These are phyloP conservation scores for Dicrostonyx torquatus DNA, from an alignment of 2,797 vertebrate species.

Conservation along the genomic window DNA sequence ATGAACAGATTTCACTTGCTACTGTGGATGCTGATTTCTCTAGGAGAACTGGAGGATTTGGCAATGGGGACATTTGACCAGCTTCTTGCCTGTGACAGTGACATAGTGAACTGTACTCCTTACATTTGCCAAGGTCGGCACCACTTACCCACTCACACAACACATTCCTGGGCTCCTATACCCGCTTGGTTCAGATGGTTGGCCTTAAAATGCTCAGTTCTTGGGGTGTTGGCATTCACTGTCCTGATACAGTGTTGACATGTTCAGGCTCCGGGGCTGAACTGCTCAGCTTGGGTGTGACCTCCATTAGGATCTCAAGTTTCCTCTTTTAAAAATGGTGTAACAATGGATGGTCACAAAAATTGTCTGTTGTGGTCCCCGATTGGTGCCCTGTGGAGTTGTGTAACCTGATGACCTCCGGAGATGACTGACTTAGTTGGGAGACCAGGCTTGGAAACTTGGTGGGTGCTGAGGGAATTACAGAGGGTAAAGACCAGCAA, in stretches of 20 bases:
- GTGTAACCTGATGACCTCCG: neutral
- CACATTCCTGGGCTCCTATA: neutral
- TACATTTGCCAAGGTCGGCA: neutral
- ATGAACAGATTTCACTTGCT: neutral
- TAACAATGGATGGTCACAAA: neutral
- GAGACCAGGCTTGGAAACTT: neutral
- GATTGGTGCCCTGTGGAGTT: neutral
- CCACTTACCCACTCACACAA: rapidly evolving
- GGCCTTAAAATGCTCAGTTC: neutral
- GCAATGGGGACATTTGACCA: neutral
- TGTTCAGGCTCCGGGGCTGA: neutral
- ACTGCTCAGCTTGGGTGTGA: neutral
- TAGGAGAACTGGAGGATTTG: neutral
- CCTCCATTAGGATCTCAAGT: neutral
- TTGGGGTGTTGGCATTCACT: neutral
- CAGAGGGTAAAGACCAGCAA: neutral
- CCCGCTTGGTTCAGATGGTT: neutral
- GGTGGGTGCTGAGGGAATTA: neutral
- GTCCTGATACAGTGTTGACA: too few species aligned
- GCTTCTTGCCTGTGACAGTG: neutral
- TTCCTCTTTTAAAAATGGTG: neutral
- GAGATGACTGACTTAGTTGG: neutral
- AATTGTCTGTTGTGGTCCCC: neutral
- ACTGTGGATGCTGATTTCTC: neutral
- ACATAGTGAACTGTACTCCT: neutral